Evolutionary conservation across 2,113 vertebrate species (phyloP), one percentile per base, ranked within the genome.

Genomic region (Dromas ardeola): DNA sequence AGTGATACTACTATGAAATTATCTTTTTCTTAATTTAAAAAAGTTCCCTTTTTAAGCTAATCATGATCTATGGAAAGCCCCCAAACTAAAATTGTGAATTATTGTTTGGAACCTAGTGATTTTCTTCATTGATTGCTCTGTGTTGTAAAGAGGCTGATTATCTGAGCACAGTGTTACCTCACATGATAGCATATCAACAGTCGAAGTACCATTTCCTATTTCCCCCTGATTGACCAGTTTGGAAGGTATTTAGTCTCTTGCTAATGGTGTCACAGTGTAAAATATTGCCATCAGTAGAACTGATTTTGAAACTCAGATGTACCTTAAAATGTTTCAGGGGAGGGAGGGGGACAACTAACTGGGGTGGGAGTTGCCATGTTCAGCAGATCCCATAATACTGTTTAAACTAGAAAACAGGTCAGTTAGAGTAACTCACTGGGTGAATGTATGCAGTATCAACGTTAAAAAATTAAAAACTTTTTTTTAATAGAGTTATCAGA

Each of bases 401-500:
- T 23, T 87, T 67, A 34, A 42, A 43, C 16, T 25, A 14, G 50
- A 81, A 25, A 15, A 30, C n/a, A 25, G 42, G 12, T 63, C 23
- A 10, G 17, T n/a, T 30, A 50, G 34, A 45, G 42, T 14, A 56
- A 71, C 56, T 93, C 34, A 4, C 25, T 22, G 38, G 38, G 32
- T 49, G n/a, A 18, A 9, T 11, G 15, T 21, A 0, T 23, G 27
- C 32, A 18, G 15, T 13, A 19, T 12, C 21, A 26, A 12, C 7
- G 11, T 25, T 61, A 63, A 65, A n/a, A 6, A 5, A 49, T 49
- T 11, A 32, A 7, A 4, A n/a, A 17, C 3, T 3, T 9, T 7
- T 10, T 74, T 81, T 70, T 50, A 27, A 2, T 92, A 99, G 99
- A 99, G 98, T 84, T 99, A 5, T 99, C 99, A 0, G 99, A 99